A percentile compares a stretch with the other conserved stretches of the same genome.
phyloP scores from a whole-genome alignment of 35 echinoderm and acorn worm genomes.

The Strongylocentrotus purpuratus region DNA sequence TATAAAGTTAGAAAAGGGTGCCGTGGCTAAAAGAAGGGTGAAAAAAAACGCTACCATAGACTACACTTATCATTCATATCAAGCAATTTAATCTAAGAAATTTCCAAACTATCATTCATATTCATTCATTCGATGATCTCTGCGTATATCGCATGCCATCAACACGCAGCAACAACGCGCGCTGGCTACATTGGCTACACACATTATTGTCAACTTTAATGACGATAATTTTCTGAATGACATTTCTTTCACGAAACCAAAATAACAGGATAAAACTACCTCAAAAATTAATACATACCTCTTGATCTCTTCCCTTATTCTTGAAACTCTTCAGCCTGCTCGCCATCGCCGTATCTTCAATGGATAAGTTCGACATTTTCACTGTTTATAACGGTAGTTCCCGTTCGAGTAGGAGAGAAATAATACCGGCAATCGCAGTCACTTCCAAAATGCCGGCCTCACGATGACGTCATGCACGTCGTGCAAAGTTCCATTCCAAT shows the following conservation, averaged over 20 bases:
- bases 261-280: background rate
- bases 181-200: background rate
- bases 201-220: background rate
- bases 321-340: conserved; percentile 89
- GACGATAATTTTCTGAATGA: background rate
- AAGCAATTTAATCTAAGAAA: no score
- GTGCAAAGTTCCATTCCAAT: background rate
- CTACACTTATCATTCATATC: no score
- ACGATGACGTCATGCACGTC: conserved; percentile 61
- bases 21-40: no score
- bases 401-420: conserved; percentile 23
- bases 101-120: no score
- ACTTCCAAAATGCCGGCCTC: conserved; percentile 84
- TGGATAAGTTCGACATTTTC: conserved; percentile 82
- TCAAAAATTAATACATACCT: conserved; percentile 63
- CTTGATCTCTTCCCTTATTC: conserved; percentile 95
- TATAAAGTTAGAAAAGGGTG: no score
- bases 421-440: conserved; percentile 30
- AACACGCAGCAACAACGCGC: background rate
- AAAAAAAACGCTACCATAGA: no score
- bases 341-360: conserved; percentile 62
- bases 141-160: no score
- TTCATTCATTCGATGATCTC: no score
- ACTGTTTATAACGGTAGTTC: conserved; percentile 29
- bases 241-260: conserved; percentile 15